Conservation (phyloP, 2,797 vertebrate genomes). For the Dipus sagitta region DNA sequence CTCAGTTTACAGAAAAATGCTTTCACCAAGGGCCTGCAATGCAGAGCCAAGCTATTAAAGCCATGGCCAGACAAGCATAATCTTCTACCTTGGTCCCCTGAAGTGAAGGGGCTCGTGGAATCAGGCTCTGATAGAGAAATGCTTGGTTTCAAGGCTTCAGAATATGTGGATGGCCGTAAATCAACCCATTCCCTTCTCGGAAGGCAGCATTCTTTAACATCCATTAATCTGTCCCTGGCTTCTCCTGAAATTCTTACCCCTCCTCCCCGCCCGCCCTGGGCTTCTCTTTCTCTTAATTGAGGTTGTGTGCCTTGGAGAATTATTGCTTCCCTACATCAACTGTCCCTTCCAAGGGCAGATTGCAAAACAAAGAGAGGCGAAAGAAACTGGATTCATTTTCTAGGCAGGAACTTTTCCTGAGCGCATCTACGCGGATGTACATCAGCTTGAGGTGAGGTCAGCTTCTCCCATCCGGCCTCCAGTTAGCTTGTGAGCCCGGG, state of each 20-base stretch:
- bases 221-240: slow-evolving; percentile 50
- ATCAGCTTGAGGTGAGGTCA: rapidly evolving
- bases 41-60: slow-evolving; percentile 28
- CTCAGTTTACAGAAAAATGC: slow-evolving; percentile 45
- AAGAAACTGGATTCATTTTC: slow-evolving; percentile 22
- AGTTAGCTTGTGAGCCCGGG: not conserved
- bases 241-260: not conserved
- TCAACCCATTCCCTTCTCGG: slow-evolving; percentile 7
- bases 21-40: not conserved
- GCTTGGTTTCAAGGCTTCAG: slow-evolving; percentile 4
- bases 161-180: slow-evolving; percentile 56
- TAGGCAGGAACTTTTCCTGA: not conserved
- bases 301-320: slow-evolving; percentile 57
- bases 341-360: slow-evolving; percentile 29
- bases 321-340: not conserved
- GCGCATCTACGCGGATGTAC: rapidly evolving
- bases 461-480: not conserved
- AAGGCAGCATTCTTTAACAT: slow-evolving; percentile 32
- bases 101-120: not conserved
- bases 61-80: not conserved
- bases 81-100: not conserved
- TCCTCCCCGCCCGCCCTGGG: not conserved
- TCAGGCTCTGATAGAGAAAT: not conserved
- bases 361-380: slow-evolving; percentile 57
- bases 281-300: slow-evolving; percentile 52